These are phyloP conservation scores for Meleagris gallopavo DNA, from an alignment of 2,113 vertebrate species.

Conservation along the genomic window DNA sequence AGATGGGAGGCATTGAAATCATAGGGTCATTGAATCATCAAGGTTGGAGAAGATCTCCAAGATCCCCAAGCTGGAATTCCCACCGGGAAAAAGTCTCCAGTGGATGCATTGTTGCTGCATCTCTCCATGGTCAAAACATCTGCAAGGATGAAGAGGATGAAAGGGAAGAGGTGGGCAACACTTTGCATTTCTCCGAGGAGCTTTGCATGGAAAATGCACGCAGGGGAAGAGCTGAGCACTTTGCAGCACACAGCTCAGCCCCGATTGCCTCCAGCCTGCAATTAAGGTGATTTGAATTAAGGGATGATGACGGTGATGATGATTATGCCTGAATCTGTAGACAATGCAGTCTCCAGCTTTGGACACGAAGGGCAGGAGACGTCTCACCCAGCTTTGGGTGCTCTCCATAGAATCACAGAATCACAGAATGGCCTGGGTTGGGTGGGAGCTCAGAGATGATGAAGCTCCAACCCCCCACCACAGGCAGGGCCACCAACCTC, in stretches of 20 bases:
- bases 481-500: no score
- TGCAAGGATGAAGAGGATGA: background rate
- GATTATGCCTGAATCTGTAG: background rate
- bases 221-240: background rate
- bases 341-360: background rate
- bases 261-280: background rate
- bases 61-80: background rate
- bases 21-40: no score
- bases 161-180: background rate
- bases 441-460: no score
- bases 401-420: background rate
- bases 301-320: no score
- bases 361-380: background rate
- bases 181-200: background rate
- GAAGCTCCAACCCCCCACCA: no score
- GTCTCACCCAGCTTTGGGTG: background rate
- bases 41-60: no score
- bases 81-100: conserved; percentile 9
- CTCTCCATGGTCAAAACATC: background rate
- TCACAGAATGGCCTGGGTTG: no score
- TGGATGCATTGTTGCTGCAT: background rate
- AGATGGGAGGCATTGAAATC: conserved; percentile 54
- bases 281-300: background rate
- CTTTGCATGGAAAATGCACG: background rate
- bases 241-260: background rate